Conservation (phyloP, 1,140 invertebrate genomes). For the Thalassaphorura encarpata region DNA sequence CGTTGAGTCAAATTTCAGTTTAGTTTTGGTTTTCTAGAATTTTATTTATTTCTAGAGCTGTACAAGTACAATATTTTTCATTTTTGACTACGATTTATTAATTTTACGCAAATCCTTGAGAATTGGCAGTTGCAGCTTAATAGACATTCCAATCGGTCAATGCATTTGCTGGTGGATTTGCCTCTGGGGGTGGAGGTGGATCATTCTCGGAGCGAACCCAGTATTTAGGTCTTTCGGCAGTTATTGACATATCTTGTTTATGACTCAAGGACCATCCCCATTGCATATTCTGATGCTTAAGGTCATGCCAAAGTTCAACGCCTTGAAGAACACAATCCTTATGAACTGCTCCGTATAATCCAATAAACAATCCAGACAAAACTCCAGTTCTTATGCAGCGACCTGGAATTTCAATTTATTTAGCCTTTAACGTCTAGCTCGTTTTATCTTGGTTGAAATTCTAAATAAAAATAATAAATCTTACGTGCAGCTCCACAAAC, state of each 20-base stretch:
- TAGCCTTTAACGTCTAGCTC: background rate
- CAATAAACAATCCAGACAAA: background rate
- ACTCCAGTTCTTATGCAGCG: background rate
- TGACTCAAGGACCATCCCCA: background rate
- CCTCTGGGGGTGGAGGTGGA: background rate
- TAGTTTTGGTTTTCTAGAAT: background rate
- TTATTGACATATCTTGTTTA: background rate
- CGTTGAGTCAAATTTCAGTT: background rate
- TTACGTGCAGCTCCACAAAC: constrained; percentile 9
- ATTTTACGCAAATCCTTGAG: constrained; percentile 9
- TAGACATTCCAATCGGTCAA: too few species aligned
- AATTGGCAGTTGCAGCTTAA: background rate
- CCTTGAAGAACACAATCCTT: constrained; percentile 1
- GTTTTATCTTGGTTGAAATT: background rate
- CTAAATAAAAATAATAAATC: background rate
- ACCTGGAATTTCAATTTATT: background rate
- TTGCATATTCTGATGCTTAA: background rate
- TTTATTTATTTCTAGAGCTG: background rate
- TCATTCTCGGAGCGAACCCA: background rate
- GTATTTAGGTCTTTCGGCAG: background rate
- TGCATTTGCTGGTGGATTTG: background rate
- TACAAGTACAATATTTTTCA: background rate
- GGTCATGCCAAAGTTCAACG: background rate
- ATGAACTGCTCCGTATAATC: constrained; percentile 6
- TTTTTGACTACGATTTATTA: background rate